Conservation (phyloP, 2,113 vertebrate genomes). For the Prunella himalayana region DNA sequence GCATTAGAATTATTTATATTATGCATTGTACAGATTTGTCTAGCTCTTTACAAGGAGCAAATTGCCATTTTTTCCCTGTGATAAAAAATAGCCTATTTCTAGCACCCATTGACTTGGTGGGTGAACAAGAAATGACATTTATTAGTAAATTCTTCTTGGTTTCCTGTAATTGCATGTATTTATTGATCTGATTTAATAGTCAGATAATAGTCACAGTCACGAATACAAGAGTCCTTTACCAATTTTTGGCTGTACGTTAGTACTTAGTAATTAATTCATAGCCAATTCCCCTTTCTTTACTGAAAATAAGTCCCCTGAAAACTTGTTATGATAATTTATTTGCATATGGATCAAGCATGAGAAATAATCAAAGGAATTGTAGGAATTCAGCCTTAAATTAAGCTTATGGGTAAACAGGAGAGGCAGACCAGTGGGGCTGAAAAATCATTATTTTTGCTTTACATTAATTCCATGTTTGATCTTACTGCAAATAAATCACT, state of each 20-base stretch:
- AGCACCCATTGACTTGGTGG: background rate
- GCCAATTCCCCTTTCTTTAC: background rate
- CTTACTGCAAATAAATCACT: background rate
- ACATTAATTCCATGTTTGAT: background rate
- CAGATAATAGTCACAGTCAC: background rate
- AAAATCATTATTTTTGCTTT: background rate
- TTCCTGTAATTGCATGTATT: background rate
- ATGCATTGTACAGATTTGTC: background rate
- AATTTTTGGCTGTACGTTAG: background rate
- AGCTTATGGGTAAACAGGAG: background rate
- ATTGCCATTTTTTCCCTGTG: background rate
- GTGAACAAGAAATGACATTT: background rate
- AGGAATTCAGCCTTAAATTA: background rate
- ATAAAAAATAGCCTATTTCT: background rate
- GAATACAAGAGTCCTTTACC: background rate
- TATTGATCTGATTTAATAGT: background rate
- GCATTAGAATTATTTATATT: background rate
- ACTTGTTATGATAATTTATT: background rate
- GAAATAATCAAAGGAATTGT: background rate
- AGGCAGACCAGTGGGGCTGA: background rate
- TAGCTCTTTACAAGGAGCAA: background rate
- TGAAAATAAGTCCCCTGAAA: background rate
- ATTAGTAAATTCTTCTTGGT: background rate
- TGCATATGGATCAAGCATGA: background rate
- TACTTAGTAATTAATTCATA: background rate